Conservation (phyloP, 1,140 invertebrate genomes). For the Conopomorpha cramerella region DNA sequence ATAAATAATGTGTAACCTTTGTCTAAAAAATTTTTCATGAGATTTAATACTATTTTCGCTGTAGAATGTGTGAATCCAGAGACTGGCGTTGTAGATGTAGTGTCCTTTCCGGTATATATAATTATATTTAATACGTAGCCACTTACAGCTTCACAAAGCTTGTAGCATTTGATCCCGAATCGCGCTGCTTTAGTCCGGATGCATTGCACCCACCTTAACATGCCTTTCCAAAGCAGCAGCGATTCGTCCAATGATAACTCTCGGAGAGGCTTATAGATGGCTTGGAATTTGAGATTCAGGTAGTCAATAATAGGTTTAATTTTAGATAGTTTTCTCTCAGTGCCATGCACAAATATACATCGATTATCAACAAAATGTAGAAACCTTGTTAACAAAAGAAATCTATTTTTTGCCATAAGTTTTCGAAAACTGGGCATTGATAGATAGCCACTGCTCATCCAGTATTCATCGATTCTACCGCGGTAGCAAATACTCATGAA, state of each 20-base stretch:
- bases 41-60: constrained; percentile 1
- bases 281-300: constrained; percentile 6
- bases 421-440: constrained; percentile 3
- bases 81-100: not conserved
- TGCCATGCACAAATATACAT: not conserved
- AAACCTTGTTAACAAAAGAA: constrained; percentile 3
- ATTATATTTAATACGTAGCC: not conserved
- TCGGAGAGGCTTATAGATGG: constrained; percentile 3
- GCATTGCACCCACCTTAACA: constrained; percentile 7
- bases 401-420: constrained; percentile 3
- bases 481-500: constrained; percentile 1
- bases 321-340: constrained; percentile 5
- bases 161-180: constrained; percentile 11
- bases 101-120: not conserved
- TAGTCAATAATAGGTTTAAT: constrained; percentile 5
- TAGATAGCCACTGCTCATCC: constrained; percentile 2
- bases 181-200: constrained; percentile 3
- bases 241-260: constrained; percentile 9
- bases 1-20: constrained; percentile 10
- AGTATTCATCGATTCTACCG: constrained; percentile 1
- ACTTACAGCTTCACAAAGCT: not conserved
- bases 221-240: constrained; percentile 10
- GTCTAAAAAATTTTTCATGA: constrained; percentile 3
- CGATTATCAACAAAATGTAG: constrained; percentile 9
- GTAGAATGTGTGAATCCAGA: not conserved